Percentiles rank a stretch among this genome's conserved stretches.
Evolutionary conservation across 2,113 vertebrate species (phyloP).

Genomic region (Triplophysa dalaica): DNA sequence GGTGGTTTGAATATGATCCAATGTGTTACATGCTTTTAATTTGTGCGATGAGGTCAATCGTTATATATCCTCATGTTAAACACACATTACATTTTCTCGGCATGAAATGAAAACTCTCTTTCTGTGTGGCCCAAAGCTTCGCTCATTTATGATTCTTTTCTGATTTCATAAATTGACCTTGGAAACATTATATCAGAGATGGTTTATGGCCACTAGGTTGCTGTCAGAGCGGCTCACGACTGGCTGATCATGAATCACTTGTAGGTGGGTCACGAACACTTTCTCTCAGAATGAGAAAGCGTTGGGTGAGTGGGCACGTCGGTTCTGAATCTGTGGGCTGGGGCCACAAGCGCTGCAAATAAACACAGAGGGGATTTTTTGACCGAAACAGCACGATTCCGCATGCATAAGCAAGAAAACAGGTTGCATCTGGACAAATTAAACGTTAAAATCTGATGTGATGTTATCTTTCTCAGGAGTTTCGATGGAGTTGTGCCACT

Average conservation of each 20-base stretch:
- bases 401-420: constrained; percentile 12
- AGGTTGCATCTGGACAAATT: not conserved
- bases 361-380: constrained; percentile 61
- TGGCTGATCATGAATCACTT: constrained; percentile 35
- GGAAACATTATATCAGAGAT: constrained; percentile 24
- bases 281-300: constrained; percentile 48
- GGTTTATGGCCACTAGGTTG: constrained; percentile 47
- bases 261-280: constrained; percentile 47
- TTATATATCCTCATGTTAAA: not conserved
- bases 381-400: constrained; percentile 25
- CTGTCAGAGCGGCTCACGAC: constrained; percentile 33
- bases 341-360: constrained; percentile 60
- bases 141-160: not conserved
- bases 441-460: not conserved
- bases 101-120: not conserved
- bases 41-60: no score
- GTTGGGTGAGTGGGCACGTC: constrained; percentile 54
- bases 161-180: constrained; percentile 34
- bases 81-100: not conserved
- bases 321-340: constrained; percentile 55
- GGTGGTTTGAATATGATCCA: not conserved
- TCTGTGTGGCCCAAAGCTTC: not conserved
- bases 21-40: no score
- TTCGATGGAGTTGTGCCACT: no score
- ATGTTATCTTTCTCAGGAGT: not conserved